These are phyloP conservation scores for Brachionus plicatilis DNA, from an alignment of 1,140 invertebrate species.

Conservation along the genomic window DNA sequence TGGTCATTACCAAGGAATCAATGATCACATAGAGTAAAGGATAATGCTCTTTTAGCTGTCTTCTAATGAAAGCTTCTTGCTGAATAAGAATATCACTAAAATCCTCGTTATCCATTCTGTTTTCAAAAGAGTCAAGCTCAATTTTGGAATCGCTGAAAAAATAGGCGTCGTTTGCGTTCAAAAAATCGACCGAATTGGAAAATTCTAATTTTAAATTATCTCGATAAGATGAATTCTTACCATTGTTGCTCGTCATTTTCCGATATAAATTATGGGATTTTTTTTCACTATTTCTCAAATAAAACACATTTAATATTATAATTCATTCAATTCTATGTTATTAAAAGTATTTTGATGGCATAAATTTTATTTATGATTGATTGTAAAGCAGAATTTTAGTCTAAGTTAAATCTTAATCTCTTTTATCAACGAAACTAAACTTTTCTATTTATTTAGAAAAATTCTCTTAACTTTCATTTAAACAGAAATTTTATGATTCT, in stretches of 20 bases:
- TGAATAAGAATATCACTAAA: not conserved
- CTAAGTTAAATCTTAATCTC: not conserved
- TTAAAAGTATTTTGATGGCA: not conserved
- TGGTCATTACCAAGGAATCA: not conserved
- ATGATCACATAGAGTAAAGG: slow-evolving; percentile 12
- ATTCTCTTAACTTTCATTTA: not conserved
- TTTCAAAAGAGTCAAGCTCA: not conserved
- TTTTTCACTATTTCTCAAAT: not conserved
- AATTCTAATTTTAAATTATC: not conserved
- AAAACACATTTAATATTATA: not conserved
- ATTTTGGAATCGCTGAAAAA: not conserved
- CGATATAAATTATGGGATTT: not conserved
- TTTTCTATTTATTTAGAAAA: not conserved
- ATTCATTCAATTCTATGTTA: not conserved
- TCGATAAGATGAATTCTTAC: not conserved
- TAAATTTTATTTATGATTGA: not conserved
- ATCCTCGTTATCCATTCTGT: not conserved
- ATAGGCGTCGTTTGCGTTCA: not conserved
- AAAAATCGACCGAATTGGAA: slow-evolving; percentile 30
- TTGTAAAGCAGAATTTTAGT: not conserved
- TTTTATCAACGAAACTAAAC: not conserved
- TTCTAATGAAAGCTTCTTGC: not conserved
- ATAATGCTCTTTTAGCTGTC: not conserved
- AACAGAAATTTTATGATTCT: not conserved
- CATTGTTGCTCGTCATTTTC: not conserved